Evolutionary conservation across 2,888 invertebrate species (phyloP), one percentile per base, ranked within the genome.

Genomic region (Folsomia manolachei): DNA sequence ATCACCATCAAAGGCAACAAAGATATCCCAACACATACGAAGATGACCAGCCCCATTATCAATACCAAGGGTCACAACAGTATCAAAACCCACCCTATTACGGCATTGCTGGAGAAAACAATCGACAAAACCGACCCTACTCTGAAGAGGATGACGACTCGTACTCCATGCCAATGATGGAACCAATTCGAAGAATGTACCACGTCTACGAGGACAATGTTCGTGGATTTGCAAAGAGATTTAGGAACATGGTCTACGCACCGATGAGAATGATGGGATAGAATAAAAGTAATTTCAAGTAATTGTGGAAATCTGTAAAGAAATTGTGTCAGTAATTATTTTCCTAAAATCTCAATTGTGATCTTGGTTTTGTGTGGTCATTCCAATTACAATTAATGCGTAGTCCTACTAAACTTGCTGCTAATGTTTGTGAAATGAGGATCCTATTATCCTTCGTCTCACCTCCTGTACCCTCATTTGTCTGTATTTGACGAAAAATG

Each of bases 181-280:
- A 69, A 21, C 65, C 71, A n/a, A 65, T 74, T 60, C 27, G 74
- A 25, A 52, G 70, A 21, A 70, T 71, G 9, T 27, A 71, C 25
- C 71, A 71, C 67, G 71, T 71, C 1, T 74, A 74, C 53, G 74
- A 71, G 7, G 74, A 72, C 25, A 64, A 69, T 39, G 69, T 74
- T 7, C 71, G 71, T 25, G 64, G 69, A 19, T 71, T 71, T 1
- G 74, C 74, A 0, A 64, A 66, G 18, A 53, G 67, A 23, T 71
- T 74, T 53, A 69, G 74, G 2, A 70, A 52, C 25, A 71, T 74
- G 69, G 63, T 74, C n/a, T 74, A 72, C 67, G 69, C 51, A 11
- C 71, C 74, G 1, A 71, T 71, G 27, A 67, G 69, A 66, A 74
- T 74, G 71, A 72, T 72, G 72, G 72, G 72, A 25, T 39, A 70